A percentile compares a stretch with the other conserved stretches of the same genome.
These are phyloP conservation scores for Coptodon bakossiorum DNA, from an alignment of 2,113 vertebrate genomes.

Conservation along the genomic window DNA sequence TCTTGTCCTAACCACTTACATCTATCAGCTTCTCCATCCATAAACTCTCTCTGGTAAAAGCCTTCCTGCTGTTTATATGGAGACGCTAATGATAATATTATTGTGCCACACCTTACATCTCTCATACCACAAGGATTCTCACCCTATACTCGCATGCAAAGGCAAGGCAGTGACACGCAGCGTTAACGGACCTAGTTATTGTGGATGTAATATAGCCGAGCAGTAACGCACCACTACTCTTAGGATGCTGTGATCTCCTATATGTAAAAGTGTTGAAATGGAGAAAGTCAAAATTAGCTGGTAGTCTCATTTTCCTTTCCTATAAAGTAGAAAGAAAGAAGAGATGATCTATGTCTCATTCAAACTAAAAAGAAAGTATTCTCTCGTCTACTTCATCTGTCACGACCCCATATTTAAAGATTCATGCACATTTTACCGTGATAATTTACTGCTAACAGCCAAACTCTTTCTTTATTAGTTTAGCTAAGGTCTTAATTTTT, in stretches of 20 bases:
- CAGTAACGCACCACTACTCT: neutral
- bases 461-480: neutral
- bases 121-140: constrained; percentile 39
- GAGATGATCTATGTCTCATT: neutral
- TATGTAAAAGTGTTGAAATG: neutral
- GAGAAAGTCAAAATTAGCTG: neutral
- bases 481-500: neutral
- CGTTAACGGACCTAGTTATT: neutral
- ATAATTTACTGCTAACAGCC: neutral
- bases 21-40: constrained; percentile 16
- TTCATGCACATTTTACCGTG: neutral
- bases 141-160: constrained; percentile 18
- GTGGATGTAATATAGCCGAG: neutral
- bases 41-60: constrained; percentile 44
- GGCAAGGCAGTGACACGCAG: constrained; percentile 22
- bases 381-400: neutral
- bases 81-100: constrained; percentile 35
- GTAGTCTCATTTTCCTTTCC: neutral
- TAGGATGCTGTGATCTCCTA: neutral
- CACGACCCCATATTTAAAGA: neutral
- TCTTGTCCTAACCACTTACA: constrained; percentile 14
- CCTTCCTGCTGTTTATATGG: constrained; percentile 31
- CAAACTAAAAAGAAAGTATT: neutral
- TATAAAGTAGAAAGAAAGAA: neutral
- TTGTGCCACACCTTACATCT: constrained; percentile 45